Evolutionary conservation across 2,113 vertebrate species (phyloP).

Genomic region (Acrocephalus arundinaceus): DNA sequence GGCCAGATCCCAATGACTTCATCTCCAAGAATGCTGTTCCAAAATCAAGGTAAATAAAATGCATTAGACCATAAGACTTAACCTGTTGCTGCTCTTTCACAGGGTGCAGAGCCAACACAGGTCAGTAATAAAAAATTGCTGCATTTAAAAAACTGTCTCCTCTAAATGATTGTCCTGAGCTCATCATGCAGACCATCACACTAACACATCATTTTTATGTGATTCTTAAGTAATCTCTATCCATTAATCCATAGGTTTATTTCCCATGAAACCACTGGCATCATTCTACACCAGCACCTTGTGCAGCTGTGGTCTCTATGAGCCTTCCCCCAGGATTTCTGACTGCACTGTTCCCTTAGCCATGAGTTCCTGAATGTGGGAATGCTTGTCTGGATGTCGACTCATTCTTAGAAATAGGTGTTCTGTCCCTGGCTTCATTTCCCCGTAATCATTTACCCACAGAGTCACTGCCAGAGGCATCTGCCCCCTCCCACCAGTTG

Average conservation of each 20-base stretch:
- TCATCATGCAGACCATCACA: background rate
- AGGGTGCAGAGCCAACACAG: background rate
- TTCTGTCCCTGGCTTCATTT: background rate
- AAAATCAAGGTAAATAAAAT: background rate
- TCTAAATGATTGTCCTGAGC: background rate
- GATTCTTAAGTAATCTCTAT: background rate
- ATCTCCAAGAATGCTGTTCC: conserved; percentile 86
- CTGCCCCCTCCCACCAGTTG: background rate
- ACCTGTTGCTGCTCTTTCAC: background rate
- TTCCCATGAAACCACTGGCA: background rate
- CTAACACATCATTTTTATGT: accelerated
- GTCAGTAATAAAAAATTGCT: background rate
- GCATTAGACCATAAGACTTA: accelerated
- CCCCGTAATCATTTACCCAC: background rate
- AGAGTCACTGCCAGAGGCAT: background rate
- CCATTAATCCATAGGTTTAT: background rate
- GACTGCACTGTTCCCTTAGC: background rate
- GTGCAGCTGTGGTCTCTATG: background rate
- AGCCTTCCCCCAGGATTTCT: background rate
- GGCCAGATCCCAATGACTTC: conserved; percentile 97
- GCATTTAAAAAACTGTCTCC: background rate
- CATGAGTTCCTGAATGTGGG: background rate
- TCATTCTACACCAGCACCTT: background rate
- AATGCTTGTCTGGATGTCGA: background rate
- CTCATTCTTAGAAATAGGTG: background rate